Evolutionary conservation across 2,888 invertebrate genomes (phyloP), one percentile per base, ranked within the genome.

Genomic region (Eremobia ochroleuca): DNA sequence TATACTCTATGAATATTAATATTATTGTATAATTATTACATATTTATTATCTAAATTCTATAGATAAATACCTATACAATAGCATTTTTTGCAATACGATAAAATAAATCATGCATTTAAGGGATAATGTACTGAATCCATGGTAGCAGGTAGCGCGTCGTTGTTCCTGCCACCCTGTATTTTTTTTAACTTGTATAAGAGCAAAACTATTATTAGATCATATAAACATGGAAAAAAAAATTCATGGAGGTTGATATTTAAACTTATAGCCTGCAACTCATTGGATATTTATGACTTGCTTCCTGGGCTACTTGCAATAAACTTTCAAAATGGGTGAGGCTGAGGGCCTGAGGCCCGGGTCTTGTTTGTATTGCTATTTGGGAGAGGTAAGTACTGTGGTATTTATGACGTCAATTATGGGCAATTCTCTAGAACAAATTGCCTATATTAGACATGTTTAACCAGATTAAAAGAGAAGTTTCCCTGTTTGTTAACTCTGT

Each of bases 331-430:
- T 37, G 37, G n/a, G 13, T 37, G 37, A 13, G 21, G 11, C 49
- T n/a, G 11, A 55, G 2, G 13, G 21, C 6, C 49, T n/a, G 11
- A 55, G 2, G 13, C 37, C n/a, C 21, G n/a, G 18, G 8, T n/a
- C 1, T 34, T 49, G 49, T 49, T 49, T 34, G n/a, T 52, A 49
- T 40, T 52, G 9, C 68, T 68, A 68, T 68, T 68, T 58, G 28
- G 21, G 21, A 43, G 18, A 43, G 18, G 40, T 43, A 65, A 65
- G 40, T 28, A 40, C 64, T 28, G 37, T 25, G n/a, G 6, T 8
- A 25, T 34, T 34, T 37, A 37, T n/a, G 37, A 31, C 11, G 0
- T 31, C 31, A 61, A 61, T 31, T 58, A 58, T 28, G 58, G 15
- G 15, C 28, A 28, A 15, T 58, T 28, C 28, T 58, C 6, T 15